These are phyloP conservation scores for Leucoraja erinaceus DNA, from an alignment of 2,113 vertebrate genomes.

Conservation along the genomic window DNA sequence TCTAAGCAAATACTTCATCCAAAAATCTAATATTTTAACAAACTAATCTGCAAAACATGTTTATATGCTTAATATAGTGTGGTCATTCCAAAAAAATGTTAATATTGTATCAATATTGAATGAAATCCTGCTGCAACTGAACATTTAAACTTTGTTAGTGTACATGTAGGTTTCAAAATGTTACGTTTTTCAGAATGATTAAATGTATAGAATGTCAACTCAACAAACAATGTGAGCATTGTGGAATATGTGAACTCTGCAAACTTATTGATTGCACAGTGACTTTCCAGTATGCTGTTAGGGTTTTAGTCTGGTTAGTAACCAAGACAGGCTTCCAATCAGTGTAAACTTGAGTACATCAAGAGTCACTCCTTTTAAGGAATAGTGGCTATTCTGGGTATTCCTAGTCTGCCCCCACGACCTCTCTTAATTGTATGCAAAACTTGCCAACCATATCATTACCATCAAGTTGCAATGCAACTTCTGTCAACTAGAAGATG, in stretches of 20 bases:
- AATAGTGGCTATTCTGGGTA: too few species aligned
- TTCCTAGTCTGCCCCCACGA: too few species aligned
- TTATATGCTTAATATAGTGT: slow-evolving; percentile 5
- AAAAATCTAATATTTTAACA: slow-evolving; percentile 32
- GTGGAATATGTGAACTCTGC: not conserved
- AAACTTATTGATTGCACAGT: not conserved
- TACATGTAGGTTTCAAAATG: slow-evolving; percentile 8
- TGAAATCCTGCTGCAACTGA: slow-evolving; percentile 3
- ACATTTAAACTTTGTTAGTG: slow-evolving; percentile 31
- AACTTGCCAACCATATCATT: too few species aligned
- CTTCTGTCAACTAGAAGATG: too few species aligned
- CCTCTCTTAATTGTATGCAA: too few species aligned
- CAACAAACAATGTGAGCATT: not conserved
- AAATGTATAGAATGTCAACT: not conserved
- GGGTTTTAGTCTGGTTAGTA: not conserved
- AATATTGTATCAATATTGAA: slow-evolving; percentile 38
- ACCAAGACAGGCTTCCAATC: not conserved
- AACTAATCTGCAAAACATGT: slow-evolving; percentile 15
- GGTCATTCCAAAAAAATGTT: not conserved
- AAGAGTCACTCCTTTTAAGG: too few species aligned
- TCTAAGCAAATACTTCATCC: slow-evolving; percentile 14
- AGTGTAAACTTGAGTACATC: too few species aligned
- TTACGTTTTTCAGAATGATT: not conserved
- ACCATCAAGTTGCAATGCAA: too few species aligned
- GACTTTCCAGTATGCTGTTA: not conserved